Conservation (phyloP, 2,113 vertebrate genomes). For the Phalacrocorax brasilianus region DNA sequence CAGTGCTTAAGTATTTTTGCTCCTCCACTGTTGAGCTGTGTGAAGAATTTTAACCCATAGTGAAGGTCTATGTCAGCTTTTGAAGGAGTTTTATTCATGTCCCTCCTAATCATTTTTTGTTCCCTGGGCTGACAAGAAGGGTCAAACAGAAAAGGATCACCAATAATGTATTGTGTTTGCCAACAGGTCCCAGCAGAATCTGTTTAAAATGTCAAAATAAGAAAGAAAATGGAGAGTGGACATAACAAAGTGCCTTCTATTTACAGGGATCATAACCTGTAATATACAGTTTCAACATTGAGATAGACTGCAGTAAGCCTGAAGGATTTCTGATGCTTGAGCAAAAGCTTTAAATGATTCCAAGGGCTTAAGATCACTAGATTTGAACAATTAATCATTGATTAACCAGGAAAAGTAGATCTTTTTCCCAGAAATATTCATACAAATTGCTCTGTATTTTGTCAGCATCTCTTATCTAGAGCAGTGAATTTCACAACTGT, state of each 20-base stretch:
- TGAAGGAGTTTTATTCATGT: slow-evolving; percentile 17
- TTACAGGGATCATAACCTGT: slow-evolving; percentile 41
- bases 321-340: slow-evolving; percentile 44
- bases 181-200: slow-evolving; percentile 44
- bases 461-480: slow-evolving; percentile 1
- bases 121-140: slow-evolving; percentile 31
- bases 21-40: neutral
- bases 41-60: neutral
- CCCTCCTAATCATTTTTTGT: slow-evolving; percentile 27
- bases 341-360: slow-evolving; percentile 58
- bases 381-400: slow-evolving; percentile 37
- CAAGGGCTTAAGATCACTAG: slow-evolving; percentile 34
- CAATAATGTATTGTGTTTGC: slow-evolving; percentile 41
- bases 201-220: slow-evolving; percentile 40
- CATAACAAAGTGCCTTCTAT: slow-evolving; percentile 58
- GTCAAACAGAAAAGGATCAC: neutral
- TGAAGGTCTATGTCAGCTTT: neutral
- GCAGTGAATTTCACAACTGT: slow-evolving; percentile 14
- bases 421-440: slow-evolving; percentile 28
- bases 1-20: neutral
- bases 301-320: neutral
- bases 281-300: slow-evolving; percentile 45
- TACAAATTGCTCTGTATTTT: slow-evolving; percentile 4
- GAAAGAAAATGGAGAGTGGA: slow-evolving; percentile 17
- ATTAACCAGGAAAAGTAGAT: slow-evolving; percentile 34